A percentile compares a stretch with the other conserved stretches of the same genome.
Conservation (phyloP, 2,888 invertebrate genomes). For the Physocephala rufipes region DNA sequence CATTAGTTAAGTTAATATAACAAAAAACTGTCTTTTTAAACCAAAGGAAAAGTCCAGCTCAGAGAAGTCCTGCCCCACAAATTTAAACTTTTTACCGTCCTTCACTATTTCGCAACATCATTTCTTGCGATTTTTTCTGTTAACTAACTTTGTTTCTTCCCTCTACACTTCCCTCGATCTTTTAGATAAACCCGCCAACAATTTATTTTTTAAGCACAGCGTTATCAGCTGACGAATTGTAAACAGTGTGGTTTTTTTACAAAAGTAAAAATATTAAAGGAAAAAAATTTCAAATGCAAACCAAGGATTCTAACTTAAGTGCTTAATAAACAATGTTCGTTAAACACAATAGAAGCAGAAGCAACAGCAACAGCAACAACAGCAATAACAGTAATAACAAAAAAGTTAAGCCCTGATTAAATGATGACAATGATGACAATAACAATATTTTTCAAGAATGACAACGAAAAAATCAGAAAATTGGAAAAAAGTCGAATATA, state of each 20-base stretch:
- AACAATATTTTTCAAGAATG: neutral
- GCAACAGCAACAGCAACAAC: constrained; percentile 18
- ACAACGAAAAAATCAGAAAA: constrained; percentile 1
- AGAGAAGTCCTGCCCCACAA: too few species aligned
- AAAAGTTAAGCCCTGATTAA: constrained; percentile 1
- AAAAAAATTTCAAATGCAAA: neutral
- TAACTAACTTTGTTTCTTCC: neutral
- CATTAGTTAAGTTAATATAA: neutral
- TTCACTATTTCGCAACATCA: too few species aligned
- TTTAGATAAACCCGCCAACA: neutral
- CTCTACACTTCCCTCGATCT: neutral
- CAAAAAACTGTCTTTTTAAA: neutral
- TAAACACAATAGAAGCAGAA: constrained; percentile 7
- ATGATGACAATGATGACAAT: neutral
- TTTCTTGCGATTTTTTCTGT: neutral
- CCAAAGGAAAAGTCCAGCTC: neutral
- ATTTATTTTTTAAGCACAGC: neutral
- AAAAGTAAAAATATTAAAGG: neutral
- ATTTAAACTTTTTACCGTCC: too few species aligned
- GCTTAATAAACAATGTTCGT: neutral
- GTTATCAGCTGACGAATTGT: neutral
- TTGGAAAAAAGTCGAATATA: constrained; percentile 55
- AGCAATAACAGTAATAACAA: constrained; percentile 30
- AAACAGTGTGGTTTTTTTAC: neutral
- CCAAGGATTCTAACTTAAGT: neutral